Conservation (phyloP, 2,113 vertebrate genomes). For the Marmota flaviventris region DNA sequence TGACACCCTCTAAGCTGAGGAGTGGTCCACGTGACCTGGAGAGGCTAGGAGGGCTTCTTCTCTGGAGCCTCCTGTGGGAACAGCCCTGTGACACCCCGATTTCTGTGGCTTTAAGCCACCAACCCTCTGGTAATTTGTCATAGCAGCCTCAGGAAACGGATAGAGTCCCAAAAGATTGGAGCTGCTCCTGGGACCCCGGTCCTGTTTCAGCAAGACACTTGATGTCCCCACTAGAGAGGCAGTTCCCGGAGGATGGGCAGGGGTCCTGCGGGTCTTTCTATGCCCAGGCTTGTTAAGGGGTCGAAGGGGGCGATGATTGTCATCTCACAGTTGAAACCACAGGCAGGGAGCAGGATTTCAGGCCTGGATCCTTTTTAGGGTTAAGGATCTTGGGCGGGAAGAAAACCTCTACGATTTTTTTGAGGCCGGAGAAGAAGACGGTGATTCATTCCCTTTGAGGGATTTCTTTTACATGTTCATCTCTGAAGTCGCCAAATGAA, state of each 20-base stretch:
- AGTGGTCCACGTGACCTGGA: background rate
- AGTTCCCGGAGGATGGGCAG: background rate
- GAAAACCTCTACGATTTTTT: slow-evolving; percentile 51
- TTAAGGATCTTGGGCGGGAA: slow-evolving; percentile 21
- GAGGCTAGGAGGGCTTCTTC: background rate
- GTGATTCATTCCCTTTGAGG: slow-evolving; percentile 60
- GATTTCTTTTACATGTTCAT: background rate
- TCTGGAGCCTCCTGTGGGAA: background rate
- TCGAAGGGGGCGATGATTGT: background rate
- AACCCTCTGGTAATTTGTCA: background rate
- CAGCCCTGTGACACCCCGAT: rapidly evolving
- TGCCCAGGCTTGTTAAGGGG: background rate
- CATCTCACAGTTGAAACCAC: background rate
- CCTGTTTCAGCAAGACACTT: background rate
- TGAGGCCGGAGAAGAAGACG: background rate
- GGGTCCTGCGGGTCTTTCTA: background rate
- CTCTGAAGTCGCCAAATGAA: slow-evolving; percentile 54
- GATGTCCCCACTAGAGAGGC: background rate
- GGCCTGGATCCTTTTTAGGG: background rate
- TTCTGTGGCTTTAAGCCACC: background rate
- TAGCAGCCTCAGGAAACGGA: background rate
- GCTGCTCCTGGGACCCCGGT: background rate
- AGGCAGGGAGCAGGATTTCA: background rate
- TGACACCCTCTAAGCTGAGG: background rate
- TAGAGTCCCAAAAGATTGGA: rapidly evolving